Evolutionary conservation across 1,140 invertebrate genomes (phyloP).

Genomic region (Dufourea novaeangliae): DNA sequence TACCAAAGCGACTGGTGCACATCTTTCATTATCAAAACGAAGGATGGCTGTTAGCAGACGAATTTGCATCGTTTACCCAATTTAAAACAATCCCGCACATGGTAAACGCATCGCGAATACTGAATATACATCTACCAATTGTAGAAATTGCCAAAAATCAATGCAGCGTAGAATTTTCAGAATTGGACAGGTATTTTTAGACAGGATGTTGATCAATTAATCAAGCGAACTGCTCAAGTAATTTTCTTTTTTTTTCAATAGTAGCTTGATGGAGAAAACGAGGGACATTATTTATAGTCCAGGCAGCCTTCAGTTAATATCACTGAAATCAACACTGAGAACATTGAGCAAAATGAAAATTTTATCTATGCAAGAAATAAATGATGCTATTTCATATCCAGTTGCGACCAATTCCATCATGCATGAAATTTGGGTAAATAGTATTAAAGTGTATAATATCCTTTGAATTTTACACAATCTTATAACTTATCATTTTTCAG

Average conservation of each 20-base stretch:
- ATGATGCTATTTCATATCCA: background rate
- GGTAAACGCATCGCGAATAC: slow-evolving; percentile 27
- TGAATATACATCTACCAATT: slow-evolving; percentile 29
- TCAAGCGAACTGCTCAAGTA: too few relatives aligned
- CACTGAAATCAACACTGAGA: slow-evolving; percentile 47
- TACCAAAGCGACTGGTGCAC: slow-evolving; percentile 35
- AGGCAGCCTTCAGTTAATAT: slow-evolving; percentile 50
- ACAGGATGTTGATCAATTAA: too few relatives aligned
- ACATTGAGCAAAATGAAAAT: slow-evolving; percentile 53
- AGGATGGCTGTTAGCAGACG: slow-evolving; percentile 64
- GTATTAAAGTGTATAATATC: background rate
- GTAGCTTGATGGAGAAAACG: slow-evolving; percentile 37
- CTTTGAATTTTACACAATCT: background rate
- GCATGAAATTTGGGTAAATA: slow-evolving; percentile 58
- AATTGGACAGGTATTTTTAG: slow-evolving; percentile 64
- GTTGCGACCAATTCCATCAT: slow-evolving; percentile 17
- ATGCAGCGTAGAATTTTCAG: slow-evolving; percentile 43
- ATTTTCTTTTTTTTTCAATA: slow-evolving; percentile 40
- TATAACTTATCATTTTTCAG: background rate
- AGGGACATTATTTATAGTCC: slow-evolving; percentile 49
- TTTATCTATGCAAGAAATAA: slow-evolving; percentile 36
- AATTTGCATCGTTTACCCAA: slow-evolving; percentile 66
- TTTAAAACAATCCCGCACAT: slow-evolving; percentile 24
- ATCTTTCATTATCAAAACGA: slow-evolving; percentile 60
- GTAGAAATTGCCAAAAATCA: slow-evolving; percentile 52